These are phyloP conservation scores for Epinephelus fuscoguttatus DNA, from an alignment of 2,113 vertebrate species.

Conservation along the genomic window DNA sequence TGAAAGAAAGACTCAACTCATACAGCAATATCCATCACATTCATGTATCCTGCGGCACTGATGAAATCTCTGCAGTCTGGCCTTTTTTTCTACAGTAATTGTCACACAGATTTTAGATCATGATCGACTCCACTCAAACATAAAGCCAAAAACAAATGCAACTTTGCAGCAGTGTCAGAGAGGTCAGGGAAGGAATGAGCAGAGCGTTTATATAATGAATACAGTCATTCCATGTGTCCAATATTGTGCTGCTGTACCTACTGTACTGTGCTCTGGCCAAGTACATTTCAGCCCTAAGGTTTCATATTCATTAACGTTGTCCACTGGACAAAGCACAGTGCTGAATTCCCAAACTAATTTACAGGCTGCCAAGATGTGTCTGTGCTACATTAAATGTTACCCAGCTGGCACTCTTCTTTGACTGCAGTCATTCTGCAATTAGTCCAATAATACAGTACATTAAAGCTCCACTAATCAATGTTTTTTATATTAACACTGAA, in stretches of 20 bases:
- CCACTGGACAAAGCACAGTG: constrained; percentile 39
- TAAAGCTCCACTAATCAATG: constrained; percentile 9
- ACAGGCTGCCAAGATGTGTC: constrained; percentile 34
- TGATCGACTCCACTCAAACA: not conserved
- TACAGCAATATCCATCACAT: constrained; percentile 29
- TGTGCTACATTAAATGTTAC: constrained; percentile 43
- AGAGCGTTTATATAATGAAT: constrained; percentile 55
- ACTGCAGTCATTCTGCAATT: constrained; percentile 41
- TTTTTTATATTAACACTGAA: constrained; percentile 27
- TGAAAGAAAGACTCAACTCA: constrained; percentile 20
- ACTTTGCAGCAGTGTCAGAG: constrained; percentile 36
- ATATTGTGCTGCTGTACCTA: constrained; percentile 33
- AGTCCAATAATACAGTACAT: not conserved
- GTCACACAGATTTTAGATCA: constrained; percentile 9
- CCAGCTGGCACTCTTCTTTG: constrained; percentile 36
- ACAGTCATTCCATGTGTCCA: constrained; percentile 37
- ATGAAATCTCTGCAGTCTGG: not conserved
- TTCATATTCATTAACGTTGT: constrained; percentile 60
- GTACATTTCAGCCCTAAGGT: constrained; percentile 54
- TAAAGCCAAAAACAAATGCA: constrained; percentile 16
- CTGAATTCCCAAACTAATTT: constrained; percentile 56
- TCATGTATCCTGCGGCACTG: constrained; percentile 2
- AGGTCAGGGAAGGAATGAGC: constrained; percentile 27
- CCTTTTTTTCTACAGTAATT: constrained; percentile 17
- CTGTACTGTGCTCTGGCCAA: constrained; percentile 48